Percentiles rank a stretch among this genome's conserved stretches.
Evolutionary conservation across 2,113 vertebrate species (phyloP).

Genomic region (Martes martes): DNA sequence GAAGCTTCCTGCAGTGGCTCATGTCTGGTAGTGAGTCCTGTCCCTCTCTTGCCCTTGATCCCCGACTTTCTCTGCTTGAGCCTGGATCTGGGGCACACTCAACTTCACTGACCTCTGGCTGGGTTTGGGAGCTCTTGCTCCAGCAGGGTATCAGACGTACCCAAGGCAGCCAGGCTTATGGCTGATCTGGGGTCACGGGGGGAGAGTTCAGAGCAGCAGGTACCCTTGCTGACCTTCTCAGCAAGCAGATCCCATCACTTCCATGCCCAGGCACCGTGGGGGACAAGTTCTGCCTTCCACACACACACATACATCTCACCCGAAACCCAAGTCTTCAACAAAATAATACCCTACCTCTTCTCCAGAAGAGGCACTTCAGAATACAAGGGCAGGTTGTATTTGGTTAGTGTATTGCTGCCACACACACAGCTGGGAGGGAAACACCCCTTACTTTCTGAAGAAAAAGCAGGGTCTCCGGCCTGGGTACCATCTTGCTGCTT

Average conservation of each 20-base stretch:
- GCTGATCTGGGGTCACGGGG: fast-evolving
- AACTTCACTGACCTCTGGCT: not conserved
- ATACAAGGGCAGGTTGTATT: not conserved
- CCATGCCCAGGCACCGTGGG: not conserved
- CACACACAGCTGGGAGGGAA: not conserved
- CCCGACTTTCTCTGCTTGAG: not conserved
- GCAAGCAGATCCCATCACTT: not conserved
- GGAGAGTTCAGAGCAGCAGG: not conserved
- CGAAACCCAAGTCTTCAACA: not conserved
- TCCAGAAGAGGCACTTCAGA: not conserved
- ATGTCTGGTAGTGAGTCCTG: not conserved
- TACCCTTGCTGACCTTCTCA: fast-evolving
- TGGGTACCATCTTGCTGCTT: not conserved
- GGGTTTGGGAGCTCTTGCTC: not conserved
- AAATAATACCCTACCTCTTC: not conserved
- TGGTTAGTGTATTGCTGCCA: not conserved
- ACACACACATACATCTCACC: not conserved
- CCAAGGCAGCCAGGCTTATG: not conserved
- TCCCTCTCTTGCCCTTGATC: not conserved
- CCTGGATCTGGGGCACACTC: not conserved
- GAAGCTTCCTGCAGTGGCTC: not conserved
- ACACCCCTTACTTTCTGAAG: not conserved
- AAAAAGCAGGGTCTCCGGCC: not conserved
- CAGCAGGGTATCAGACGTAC: not conserved
- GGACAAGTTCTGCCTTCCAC: not conserved